Evolutionary conservation across 2,888 invertebrate species (phyloP), one percentile per base, ranked within the genome.

Genomic region (Mythimna impura): DNA sequence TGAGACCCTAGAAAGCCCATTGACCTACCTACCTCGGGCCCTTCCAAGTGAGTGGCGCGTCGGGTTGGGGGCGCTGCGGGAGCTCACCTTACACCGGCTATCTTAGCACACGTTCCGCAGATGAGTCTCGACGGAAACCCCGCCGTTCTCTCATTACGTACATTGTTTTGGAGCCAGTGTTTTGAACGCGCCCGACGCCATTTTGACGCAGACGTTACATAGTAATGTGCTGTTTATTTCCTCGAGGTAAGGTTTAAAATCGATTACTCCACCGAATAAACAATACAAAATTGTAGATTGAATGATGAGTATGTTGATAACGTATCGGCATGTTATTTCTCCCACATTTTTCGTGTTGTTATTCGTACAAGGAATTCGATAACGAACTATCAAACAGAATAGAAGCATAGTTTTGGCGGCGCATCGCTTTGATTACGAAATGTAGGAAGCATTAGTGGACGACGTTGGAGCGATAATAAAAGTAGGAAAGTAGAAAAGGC

Each of bases 71-170:
- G 88, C 81, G 86, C 70, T 77, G 86, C 71, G 84, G 88, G 66
- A 86, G 91, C 47, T 85, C 90, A 60, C n/a, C 66, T 68, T 76
- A 71, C 47, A 67, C 82, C 88, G 88, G 92, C 80, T 86, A 77
- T 83, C 85, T 86, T 86, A 82, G 83, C 86, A 89, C 90, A 88
- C 90, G 89, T 88, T 88, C 89, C 86, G 86, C 84, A 90, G 91
- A 91, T 91, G 91, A 91, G 91, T 88, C 89, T 90, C 89, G 88
- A 80, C 89, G 88, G 92, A 89, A 89, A 90, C 90, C 91, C 90
- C 89, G 90, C 88, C 87, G 90, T 88, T 90, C 90, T 89, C 90
- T 91, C 90, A 91, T 91, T 92, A 92, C 87, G 86, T 82, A 88
- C 89, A 90, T 91, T 91, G 91, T 91, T 89, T 91, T 88, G 87